These are phyloP conservation scores for Rhopilema esculentum DNA, from an alignment of 30 jellyfish, hydroid and myxozoan genomes.

Conservation along the genomic window DNA sequence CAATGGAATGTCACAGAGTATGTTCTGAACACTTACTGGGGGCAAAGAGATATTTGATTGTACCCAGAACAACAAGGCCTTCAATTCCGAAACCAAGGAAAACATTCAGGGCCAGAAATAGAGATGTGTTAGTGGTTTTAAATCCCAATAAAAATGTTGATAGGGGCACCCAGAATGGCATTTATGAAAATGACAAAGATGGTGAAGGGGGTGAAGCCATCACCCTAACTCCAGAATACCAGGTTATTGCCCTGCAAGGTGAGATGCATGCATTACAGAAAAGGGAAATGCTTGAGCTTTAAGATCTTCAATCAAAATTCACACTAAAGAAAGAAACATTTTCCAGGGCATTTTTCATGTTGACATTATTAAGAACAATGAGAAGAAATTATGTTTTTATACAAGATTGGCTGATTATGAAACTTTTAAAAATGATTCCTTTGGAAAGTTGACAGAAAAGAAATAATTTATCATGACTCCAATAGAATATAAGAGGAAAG, in stretches of 20 bases:
- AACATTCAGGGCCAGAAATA: not conserved
- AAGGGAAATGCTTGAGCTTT: not conserved
- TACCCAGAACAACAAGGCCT: not conserved
- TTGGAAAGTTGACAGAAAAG: not conserved
- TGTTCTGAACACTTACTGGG: not conserved
- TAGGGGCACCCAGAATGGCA: no score
- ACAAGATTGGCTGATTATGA: no score
- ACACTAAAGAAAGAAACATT: not conserved
- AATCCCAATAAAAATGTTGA: no score
- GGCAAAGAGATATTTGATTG: not conserved
- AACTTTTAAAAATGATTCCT: not conserved
- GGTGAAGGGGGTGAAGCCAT: no score
- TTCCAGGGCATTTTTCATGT: not conserved
- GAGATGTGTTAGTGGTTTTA: no score
- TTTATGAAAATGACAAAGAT: no score
- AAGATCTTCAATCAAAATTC: not conserved
- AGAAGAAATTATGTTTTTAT: no score
- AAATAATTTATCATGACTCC: conserved; percentile 5
- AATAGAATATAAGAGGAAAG: not conserved
- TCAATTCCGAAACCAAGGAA: not conserved
- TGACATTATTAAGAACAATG: not conserved
- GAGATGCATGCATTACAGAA: not conserved
- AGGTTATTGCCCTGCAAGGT: no score
- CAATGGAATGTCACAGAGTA: not conserved
- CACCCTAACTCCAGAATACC: no score